These are phyloP conservation scores for Oenanthe melanoleuca DNA, from an alignment of 2,113 vertebrate species.

Conservation along the genomic window DNA sequence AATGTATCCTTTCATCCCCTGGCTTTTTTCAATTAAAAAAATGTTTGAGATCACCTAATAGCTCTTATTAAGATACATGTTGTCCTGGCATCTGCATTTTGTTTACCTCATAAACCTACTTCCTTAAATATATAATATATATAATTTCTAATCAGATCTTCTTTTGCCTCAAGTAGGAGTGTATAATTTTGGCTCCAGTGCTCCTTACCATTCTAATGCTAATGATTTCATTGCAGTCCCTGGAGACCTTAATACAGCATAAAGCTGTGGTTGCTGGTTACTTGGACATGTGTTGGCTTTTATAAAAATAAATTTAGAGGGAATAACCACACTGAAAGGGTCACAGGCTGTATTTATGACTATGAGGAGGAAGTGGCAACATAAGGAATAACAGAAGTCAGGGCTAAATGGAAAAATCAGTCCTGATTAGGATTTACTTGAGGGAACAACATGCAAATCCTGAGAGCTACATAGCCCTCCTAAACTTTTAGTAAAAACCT, in stretches of 20 bases:
- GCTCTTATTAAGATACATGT: not conserved
- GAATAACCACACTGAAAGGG: not conserved
- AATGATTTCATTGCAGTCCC: slow-evolving; percentile 4
- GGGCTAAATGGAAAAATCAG: not conserved
- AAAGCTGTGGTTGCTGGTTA: slow-evolving; percentile 5
- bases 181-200: not conserved
- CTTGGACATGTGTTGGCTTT: not conserved
- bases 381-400: not conserved
- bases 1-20: not conserved
- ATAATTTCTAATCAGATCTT: not conserved
- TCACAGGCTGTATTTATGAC: not conserved
- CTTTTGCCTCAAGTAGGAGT: not conserved
- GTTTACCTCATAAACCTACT: not conserved
- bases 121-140: not conserved
- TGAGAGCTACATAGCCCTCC: not conserved
- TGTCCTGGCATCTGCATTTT: not conserved
- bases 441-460: not conserved
- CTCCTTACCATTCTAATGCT: not conserved
- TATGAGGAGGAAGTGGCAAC: not conserved
- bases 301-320: not conserved
- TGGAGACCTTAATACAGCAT: not conserved
- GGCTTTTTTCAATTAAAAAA: not conserved
- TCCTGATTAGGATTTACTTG: not conserved
- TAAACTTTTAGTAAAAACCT: not conserved
- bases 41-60: not conserved